Evolutionary conservation across 2,113 vertebrate genomes (phyloP).

Genomic region (Rafetus swinhoei): DNA sequence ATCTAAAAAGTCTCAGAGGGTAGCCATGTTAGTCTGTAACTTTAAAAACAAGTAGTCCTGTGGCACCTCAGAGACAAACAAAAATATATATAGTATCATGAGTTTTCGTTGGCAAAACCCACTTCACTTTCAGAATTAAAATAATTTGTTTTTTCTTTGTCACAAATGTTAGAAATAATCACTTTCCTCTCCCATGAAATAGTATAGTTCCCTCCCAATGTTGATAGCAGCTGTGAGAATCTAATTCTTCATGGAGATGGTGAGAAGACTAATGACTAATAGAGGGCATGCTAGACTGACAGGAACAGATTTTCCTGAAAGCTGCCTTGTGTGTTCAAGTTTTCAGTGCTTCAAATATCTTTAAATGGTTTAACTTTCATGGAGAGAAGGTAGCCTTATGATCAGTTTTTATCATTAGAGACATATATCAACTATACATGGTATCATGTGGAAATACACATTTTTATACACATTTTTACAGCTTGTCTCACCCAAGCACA

Average conservation of each 20-base stretch:
- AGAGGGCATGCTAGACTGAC: background rate
- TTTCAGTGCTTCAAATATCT: background rate
- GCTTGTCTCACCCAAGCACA: background rate
- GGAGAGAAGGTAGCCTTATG: background rate
- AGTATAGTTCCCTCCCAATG: background rate
- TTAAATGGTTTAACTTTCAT: background rate
- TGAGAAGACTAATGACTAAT: background rate
- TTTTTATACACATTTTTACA: background rate
- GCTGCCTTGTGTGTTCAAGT: background rate
- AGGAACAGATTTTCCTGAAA: background rate
- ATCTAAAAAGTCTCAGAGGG: background rate
- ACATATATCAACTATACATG: accelerated
- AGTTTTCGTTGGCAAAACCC: too few relatives aligned
- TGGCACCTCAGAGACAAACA: too few relatives aligned
- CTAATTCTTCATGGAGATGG: background rate
- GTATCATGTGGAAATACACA: accelerated
- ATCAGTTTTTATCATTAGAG: accelerated
- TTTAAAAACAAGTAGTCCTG: too few relatives aligned
- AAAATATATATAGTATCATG: too few relatives aligned
- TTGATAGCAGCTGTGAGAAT: background rate
- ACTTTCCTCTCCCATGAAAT: background rate
- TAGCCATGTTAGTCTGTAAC: too few relatives aligned
- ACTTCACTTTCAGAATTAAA: background rate
- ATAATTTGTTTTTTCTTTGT: background rate
- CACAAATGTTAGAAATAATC: background rate